Base-by-base conservation (phyloP, 2,888 invertebrate species). In the Halictus ligatus region DNA sequence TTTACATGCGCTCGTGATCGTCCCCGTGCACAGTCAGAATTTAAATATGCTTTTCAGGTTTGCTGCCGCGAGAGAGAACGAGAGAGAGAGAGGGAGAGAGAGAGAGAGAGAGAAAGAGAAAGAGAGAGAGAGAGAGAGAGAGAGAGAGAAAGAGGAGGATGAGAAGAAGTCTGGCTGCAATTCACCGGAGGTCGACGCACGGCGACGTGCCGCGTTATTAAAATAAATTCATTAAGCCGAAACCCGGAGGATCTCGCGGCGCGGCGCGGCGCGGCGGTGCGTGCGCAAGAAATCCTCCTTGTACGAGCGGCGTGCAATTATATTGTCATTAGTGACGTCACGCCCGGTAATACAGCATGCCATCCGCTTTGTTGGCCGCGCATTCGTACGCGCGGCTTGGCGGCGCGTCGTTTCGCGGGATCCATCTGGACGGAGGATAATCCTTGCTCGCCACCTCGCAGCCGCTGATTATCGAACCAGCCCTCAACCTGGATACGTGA, bases 251-350 rank as follows among this genome's bases (percentile, higher is more conserved):
- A 84, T 71, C 79, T 75, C 78, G 76, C 80, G 58, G 75, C 67
- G 64, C 69, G 35, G 75, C 67, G 64, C 69, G 35, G 75, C 67
- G 64, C 69, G 35, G 35, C 35, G 58, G 15, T 43, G 76, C 40
- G 73, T 75, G 71, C 86, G 85, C 83, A 89, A 89, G 91, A 91
- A 89, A 91, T 88, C 80, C 88, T 73, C 86, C 85, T 81, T 78
- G 88, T 87, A 89, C 83, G 84, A 79, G 89, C 78, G 54, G 75
- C 64, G 89, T 92, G 91, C 91, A 92, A 93, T 93, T 93, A 93
- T 93, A 93, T 92, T 92, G 91, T 93, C 93, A 92, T 93, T 93
- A 93, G 93, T 91, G 91, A 87, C 86, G 86, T 88, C 87, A 88
- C 85, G 75, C 67, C 58, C 84, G 85, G 88, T 84, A 89, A 89